These are phyloP conservation scores for Botia kubotai DNA, from an alignment of 2,797 vertebrate genomes.

Conservation along the genomic window DNA sequence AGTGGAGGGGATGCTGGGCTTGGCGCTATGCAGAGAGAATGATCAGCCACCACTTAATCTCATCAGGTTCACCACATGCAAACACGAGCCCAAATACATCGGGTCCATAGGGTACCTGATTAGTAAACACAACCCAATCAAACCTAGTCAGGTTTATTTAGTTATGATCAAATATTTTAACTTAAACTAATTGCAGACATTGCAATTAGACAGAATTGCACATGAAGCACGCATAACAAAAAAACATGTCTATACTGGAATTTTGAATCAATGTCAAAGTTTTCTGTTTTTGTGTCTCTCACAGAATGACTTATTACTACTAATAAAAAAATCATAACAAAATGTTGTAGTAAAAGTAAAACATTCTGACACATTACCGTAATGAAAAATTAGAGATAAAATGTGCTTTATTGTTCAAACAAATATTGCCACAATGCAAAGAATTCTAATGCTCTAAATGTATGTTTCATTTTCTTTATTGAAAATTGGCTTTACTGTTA, in stretches of 20 bases:
- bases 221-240: not conserved
- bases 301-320: too few species aligned
- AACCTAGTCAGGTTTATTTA: not conserved
- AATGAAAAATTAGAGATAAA: too few species aligned
- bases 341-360: too few species aligned
- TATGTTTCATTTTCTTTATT: too few species aligned
- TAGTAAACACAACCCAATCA: slow-evolving; percentile 47
- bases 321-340: too few species aligned
- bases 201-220: too few species aligned
- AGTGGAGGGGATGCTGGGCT: slow-evolving; percentile 59
- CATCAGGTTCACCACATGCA: slow-evolving; percentile 63
- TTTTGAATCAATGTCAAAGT: not conserved
- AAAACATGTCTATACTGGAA: not conserved
- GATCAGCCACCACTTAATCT: slow-evolving; percentile 67
- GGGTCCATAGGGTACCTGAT: slow-evolving; percentile 51
- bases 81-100: slow-evolving; percentile 65
- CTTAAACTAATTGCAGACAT: not conserved
- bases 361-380: too few species aligned
- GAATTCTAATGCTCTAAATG: too few species aligned
- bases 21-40: slow-evolving; percentile 69
- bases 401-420: too few species aligned
- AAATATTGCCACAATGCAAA: too few species aligned
- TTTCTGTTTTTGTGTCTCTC: not conserved
- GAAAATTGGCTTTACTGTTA: too few species aligned
- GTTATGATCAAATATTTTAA: not conserved